phyloP scores from a whole-genome alignment of 92 coral and sea anemone species.

The Scolanthus callimorphus region DNA sequence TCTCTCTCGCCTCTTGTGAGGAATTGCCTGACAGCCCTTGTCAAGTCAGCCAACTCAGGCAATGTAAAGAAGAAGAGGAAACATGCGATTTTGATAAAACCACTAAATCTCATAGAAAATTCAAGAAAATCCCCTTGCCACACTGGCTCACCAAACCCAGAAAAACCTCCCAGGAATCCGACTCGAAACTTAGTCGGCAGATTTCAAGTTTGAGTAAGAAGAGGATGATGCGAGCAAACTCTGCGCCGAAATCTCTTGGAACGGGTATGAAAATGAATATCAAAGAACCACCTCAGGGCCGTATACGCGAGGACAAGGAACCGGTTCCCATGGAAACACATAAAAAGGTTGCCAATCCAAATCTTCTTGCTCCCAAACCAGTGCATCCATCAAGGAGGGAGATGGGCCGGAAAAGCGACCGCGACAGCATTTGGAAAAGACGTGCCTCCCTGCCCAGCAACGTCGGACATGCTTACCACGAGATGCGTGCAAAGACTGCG shows the following conservation, averaged over 20 bases:
- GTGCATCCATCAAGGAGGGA: no score
- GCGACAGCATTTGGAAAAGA: constrained; percentile 1
- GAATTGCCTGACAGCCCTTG: background rate
- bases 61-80: background rate
- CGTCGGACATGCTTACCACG: constrained; percentile 18
- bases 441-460: constrained; percentile 27
- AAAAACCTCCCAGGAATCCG: constrained; percentile 17
- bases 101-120: constrained; percentile 43
- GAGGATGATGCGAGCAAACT: constrained; percentile 56
- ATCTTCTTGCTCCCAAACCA: background rate
- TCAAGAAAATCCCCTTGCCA: constrained; percentile 67
- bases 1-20: background rate
- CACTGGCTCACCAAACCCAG: constrained; percentile 76
- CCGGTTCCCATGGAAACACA: background rate
- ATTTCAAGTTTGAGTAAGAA: constrained; percentile 19
- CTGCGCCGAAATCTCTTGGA: constrained; percentile 76
- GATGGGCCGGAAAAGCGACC: background rate
- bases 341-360: background rate
- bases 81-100: constrained; percentile 5
- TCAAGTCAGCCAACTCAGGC: background rate
- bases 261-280: constrained; percentile 6
- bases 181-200: constrained; percentile 8
- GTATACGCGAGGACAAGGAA: background rate
- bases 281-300: background rate
- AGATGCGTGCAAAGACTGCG: background rate